Base-by-base conservation (phyloP, 2,888 invertebrate species). In the Xylocampa areola region DNA sequence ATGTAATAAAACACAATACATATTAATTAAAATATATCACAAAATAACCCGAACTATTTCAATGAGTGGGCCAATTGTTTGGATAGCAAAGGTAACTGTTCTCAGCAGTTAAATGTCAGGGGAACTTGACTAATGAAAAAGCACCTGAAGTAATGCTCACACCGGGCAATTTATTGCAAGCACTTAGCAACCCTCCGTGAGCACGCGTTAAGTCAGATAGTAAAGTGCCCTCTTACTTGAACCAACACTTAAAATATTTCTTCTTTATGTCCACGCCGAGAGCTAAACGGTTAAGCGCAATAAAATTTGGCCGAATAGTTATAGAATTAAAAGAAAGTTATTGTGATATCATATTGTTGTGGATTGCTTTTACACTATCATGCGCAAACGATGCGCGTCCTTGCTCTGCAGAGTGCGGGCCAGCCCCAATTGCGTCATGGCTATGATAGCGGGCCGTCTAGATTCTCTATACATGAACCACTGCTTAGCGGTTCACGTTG, bases 111-210 rank as follows among this genome's bases (percentile, higher is more conserved):
- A 75, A 73, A 75, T 76, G 75, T 76, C 73, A 76, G 76, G 71
- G 64, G 84, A 81, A 80, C 81, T 78, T 77, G 73, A 76, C 80
- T 85, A 88, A 89, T 87, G 87, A 87, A 86, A 85, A 86, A 85
- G 80, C 81, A 89, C 89, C 89, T 90, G 85, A 85, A 86, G 83
- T 82, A 84, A 80, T 82, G 80, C 83, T 81, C 77, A 80, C 79
- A 73, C 77, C 69, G 79, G 79, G 78, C 80, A 88, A 91, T 91
- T 91, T 91, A 91, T 90, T 81, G 84, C 83, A 62, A 80, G 88
- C 89, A 91, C 90, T 91, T 90, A 90, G 85, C 81, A 80, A 80
- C 80, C 83, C 81, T 79, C 81, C 77, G 68, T 73, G 78, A 83
- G 80, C 81, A 84, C 81, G 78, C 81, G 78, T 86, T 76, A 77